These are phyloP conservation scores for Mechanitis mazaeus DNA, from an alignment of 2,888 invertebrate species.

Conservation along the genomic window DNA sequence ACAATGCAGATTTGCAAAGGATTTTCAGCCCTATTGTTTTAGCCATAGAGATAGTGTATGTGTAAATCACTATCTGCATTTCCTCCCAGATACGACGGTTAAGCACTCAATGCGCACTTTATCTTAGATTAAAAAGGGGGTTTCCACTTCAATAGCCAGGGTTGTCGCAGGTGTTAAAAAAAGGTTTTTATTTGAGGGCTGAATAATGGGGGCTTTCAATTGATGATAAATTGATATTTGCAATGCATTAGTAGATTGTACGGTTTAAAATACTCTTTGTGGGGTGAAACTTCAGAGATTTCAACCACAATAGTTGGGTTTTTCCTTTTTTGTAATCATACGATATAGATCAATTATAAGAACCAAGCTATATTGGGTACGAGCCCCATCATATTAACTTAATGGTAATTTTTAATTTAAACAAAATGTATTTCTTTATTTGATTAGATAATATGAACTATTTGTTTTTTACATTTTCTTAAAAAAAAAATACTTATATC, in stretches of 20 bases:
- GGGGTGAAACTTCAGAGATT: not conserved
- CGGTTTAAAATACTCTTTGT: not conserved
- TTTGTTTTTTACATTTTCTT: no score
- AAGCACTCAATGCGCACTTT: conserved; percentile 73
- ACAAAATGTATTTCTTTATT: no score
- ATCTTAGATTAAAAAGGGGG: conserved; percentile 73
- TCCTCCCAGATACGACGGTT: conserved; percentile 54
- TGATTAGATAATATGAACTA: no score
- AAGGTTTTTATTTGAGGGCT: conserved; percentile 12
- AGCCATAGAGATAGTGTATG: not conserved
- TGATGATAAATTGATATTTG: conserved; percentile 18
- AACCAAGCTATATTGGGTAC: no score
- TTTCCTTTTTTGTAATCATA: not conserved
- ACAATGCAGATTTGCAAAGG: conserved; percentile 21
- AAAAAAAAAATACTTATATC: no score
- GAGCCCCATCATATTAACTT: no score
- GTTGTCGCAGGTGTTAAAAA: conserved; percentile 42
- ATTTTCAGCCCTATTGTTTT: conserved; percentile 6
- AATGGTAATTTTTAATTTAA: no score
- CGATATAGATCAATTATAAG: not conserved
- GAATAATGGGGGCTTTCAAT: conserved; percentile 7
- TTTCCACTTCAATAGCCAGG: conserved; percentile 38
- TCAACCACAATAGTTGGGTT: not conserved
- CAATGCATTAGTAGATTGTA: conserved; percentile 1
- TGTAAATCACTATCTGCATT: conserved; percentile 2